Conservation (phyloP, 2,888 invertebrate genomes). For the Tanaodytes sp. region DNA sequence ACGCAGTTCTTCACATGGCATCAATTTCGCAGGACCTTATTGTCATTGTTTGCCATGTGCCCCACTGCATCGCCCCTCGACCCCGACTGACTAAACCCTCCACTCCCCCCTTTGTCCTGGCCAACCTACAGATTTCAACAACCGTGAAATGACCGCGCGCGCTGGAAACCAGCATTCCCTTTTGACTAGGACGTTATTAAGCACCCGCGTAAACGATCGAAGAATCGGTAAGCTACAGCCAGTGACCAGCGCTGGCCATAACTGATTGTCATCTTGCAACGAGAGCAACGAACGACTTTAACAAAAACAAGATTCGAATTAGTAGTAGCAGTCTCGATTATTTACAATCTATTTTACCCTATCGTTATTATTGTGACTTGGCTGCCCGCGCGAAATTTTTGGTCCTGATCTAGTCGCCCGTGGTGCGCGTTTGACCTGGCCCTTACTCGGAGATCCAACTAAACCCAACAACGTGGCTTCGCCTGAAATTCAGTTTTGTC, state of each 20-base stretch:
- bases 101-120: too few species aligned
- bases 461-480: too few species aligned
- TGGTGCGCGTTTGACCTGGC: too few species aligned
- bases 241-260: constrained; percentile 53
- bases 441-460: too few species aligned
- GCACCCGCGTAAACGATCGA: constrained; percentile 32
- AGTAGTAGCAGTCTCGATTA: constrained; percentile 49
- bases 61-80: background rate
- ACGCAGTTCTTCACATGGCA: constrained; percentile 19
- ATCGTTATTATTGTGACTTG: constrained; percentile 52
- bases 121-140: too few species aligned
- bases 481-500: too few species aligned
- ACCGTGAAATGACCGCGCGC: background rate
- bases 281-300: constrained; percentile 49
- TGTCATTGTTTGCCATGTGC: constrained; percentile 13
- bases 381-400: constrained; percentile 41
- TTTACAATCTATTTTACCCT: constrained; percentile 54
- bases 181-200: constrained; percentile 28
- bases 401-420: constrained; percentile 33
- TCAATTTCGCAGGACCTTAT: constrained; percentile 14
- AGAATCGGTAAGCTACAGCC: constrained; percentile 37
- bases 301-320: constrained; percentile 49
- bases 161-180: constrained; percentile 19
- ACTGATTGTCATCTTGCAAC: constrained; percentile 55
- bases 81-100: too few species aligned